Evolutionary conservation across 2,888 invertebrate genomes (phyloP).

Genomic region (Stenurella melanura): DNA sequence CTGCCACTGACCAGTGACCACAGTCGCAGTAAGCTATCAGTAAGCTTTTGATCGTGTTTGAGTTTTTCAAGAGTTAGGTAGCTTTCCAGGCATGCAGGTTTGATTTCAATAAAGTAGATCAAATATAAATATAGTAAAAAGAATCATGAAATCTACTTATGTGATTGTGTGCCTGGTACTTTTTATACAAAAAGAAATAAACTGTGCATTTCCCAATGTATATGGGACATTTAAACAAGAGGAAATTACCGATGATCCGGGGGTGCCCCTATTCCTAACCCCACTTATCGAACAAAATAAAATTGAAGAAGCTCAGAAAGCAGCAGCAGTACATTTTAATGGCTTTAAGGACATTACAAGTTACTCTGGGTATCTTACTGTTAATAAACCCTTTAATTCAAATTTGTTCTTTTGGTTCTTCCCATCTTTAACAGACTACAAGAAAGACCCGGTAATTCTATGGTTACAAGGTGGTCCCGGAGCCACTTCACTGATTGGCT

Average conservation of each 20-base stretch:
- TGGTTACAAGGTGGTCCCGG: constrained; percentile 94
- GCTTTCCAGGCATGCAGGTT: too few species aligned
- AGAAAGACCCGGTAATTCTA: constrained; percentile 82
- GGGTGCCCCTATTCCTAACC: constrained; percentile 84
- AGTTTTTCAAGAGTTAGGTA: too few species aligned
- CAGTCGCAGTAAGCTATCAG: too few species aligned
- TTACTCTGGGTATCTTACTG: constrained; percentile 89
- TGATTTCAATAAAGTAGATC: background rate
- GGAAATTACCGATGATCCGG: constrained; percentile 64
- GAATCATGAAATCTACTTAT: background rate
- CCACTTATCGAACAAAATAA: constrained; percentile 83
- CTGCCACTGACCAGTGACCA: too few species aligned
- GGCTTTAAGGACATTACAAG: constrained; percentile 79
- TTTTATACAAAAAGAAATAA: background rate
- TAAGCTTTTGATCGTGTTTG: too few species aligned
- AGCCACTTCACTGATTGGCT: constrained; percentile 85
- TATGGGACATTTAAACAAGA: constrained; percentile 54
- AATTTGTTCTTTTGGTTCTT: constrained; percentile 96
- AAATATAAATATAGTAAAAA: background rate
- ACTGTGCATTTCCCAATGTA: constrained; percentile 54
- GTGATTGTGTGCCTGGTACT: background rate
- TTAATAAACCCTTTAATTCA: constrained; percentile 84
- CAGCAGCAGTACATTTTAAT: constrained; percentile 75
- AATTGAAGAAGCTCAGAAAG: constrained; percentile 78
- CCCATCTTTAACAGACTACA: constrained; percentile 78